Evolutionary conservation across 2,113 vertebrate species (phyloP).

Genomic region (Psittacula cyanocephala): DNA sequence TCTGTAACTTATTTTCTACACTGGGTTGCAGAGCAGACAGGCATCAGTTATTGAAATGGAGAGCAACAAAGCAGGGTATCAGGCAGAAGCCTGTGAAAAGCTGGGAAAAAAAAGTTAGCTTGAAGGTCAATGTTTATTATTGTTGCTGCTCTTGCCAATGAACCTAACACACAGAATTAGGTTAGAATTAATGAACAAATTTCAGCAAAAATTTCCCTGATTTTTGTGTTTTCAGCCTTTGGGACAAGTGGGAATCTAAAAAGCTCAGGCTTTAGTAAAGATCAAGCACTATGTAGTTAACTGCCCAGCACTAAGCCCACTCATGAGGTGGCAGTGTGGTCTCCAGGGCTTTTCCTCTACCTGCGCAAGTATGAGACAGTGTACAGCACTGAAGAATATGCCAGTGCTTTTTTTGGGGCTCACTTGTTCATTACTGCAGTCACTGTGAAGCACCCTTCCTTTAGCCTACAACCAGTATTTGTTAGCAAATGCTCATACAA

Average conservation of each 20-base stretch:
- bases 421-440: background rate
- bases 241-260: background rate
- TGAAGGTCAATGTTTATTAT: background rate
- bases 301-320: background rate
- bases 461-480: background rate
- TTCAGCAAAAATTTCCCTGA: background rate
- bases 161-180: background rate
- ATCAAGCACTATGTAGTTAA: background rate
- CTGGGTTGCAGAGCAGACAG: background rate
- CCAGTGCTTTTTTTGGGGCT: background rate
- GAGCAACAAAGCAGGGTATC: background rate
- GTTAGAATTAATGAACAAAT: background rate
- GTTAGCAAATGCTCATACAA: background rate
- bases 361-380: background rate
- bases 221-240: background rate
- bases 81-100: background rate
- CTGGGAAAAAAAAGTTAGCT: background rate
- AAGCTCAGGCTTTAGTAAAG: background rate
- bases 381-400: fast-evolving
- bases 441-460: background rate
- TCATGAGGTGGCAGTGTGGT: fast-evolving
- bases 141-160: background rate
- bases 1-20: background rate
- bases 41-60: background rate
- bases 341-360: background rate